Conservation (phyloP, 2,888 invertebrate species). For the Platycnemis pennipes region DNA sequence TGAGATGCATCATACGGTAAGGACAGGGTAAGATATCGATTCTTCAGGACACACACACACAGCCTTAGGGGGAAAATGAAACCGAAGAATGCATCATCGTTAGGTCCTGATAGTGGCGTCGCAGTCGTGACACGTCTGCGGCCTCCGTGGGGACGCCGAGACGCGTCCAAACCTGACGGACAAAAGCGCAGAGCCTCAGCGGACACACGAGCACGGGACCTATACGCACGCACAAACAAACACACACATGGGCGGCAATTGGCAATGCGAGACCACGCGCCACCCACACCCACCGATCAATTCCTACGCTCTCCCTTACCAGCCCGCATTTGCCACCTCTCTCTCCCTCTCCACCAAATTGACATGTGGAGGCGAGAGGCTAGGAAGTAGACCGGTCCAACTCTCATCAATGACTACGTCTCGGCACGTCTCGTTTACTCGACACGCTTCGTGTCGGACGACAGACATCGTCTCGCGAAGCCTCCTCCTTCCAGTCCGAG, state of each 20-base stretch:
- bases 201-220: neutral
- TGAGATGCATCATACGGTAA: neutral
- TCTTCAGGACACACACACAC: neutral
- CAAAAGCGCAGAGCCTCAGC: neutral
- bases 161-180: neutral
- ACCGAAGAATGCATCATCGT: too few relatives aligned
- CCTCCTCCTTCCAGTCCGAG: neutral
- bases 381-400: neutral
- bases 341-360: neutral
- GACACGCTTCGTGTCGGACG: neutral
- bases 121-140: neutral
- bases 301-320: too few relatives aligned
- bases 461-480: neutral
- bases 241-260: neutral
- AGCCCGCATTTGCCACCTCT: neutral
- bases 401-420: neutral
- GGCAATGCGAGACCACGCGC: neutral
- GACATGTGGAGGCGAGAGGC: neutral
- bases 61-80: neutral
- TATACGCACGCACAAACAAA: neutral
- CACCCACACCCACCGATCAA: neutral
- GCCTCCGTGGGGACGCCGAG: neutral
- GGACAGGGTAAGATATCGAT: neutral
- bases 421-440: neutral
- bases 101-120: too few relatives aligned